Base-by-base conservation (phyloP, 2,888 invertebrate genomes). In the Hanleya hanleyi region DNA sequence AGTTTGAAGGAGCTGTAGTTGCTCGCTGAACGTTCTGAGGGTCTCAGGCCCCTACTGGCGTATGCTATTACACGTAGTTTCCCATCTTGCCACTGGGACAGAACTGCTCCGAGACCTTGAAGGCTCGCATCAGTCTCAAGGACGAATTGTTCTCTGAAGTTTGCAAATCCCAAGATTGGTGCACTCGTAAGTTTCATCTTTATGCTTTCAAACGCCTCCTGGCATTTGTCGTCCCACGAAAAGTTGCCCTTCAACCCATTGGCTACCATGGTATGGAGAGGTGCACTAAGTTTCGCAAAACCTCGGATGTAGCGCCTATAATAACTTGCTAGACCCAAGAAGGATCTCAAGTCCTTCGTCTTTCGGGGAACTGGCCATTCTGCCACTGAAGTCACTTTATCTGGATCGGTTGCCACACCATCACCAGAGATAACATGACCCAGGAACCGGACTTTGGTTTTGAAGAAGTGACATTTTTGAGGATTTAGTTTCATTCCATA, bases 1-100 rank as follows among this genome's bases (percentile, higher is more conserved):
- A 79, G 26, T 61, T 75, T 78, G 61, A 70, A 73, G 38, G 65
- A 74, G 33, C 74, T 76, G 65, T 78, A 78, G n/a, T 73, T 70
- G 33, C 32, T 22, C 35, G 65, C 62, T 29, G 71, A 72, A 33
- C 41, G 12, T 37, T 78, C 78, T 18, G 70, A 33, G 2, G 62
- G 66, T 32, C 73, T 35, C 36, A 78, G 64, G 2, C 41, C 33
- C n/a, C 76, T n/a, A n/a, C n/a, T n/a, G n/a, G n/a, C n/a, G n/a
- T n/a, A n/a, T n/a, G n/a, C n/a, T n/a, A n/a, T n/a, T n/a, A n/a
- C n/a, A n/a, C n/a, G n/a, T n/a, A n/a, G n/a, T n/a, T n/a, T n/a
- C n/a, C n/a, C n/a, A n/a, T n/a, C n/a, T n/a, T n/a, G n/a, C n/a
- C n/a, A n/a, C n/a, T n/a, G n/a, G n/a, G n/a, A n/a, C n/a, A n/a